Base-by-base conservation (phyloP, 2,113 vertebrate species). In the Triplophysa tibetana region DNA sequence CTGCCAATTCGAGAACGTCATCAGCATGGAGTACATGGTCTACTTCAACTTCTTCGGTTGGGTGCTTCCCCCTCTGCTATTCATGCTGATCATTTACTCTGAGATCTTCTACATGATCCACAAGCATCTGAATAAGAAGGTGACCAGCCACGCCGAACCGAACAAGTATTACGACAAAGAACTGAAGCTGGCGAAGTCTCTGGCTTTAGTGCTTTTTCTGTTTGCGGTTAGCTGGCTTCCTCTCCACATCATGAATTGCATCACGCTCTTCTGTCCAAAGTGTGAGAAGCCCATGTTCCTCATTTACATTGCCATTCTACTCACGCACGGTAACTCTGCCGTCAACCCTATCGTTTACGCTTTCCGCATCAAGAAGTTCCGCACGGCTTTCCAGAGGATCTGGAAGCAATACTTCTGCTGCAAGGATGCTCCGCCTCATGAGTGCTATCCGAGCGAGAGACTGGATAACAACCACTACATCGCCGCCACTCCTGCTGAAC, bases 21-120 rank as follows among this genome's bases (percentile, higher is more conserved):
- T 99, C 93, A 97, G 96, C 91, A 99, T 99, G 98, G 93, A 98
- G 83, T 99, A 99, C 89, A 99, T 99, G 98, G 98, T 99, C 29
- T 99, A 99, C 88, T 99, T 99, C 87, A 99, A 99, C 90, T 99
- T 99, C 85, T 98, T 99, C 0, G 91, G 96, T 8, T 98, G 97
- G 95, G 97, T 99, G 81, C 94, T 99, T 82, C 97, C 97, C 0
- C 97, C 98, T 0, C 91, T 99, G 80, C 75, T 98, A 16, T 90
- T 98, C 82, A 99, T 99, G 96, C 87, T 98, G 67, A 81, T 95
- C 80, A 97, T 99, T 89, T 99, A 99, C 76, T 90, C 94, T 52
- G 96, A 98, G 86, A 98, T 99, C 86, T 99, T 99, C 93, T 96
- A 96, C 89, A 94, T 98, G 90, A 99, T 99, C 90, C 97, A 97